These are phyloP conservation scores for Acrocyrtus sp. DNA, from an alignment of 2,888 invertebrate species.

Conservation along the genomic window DNA sequence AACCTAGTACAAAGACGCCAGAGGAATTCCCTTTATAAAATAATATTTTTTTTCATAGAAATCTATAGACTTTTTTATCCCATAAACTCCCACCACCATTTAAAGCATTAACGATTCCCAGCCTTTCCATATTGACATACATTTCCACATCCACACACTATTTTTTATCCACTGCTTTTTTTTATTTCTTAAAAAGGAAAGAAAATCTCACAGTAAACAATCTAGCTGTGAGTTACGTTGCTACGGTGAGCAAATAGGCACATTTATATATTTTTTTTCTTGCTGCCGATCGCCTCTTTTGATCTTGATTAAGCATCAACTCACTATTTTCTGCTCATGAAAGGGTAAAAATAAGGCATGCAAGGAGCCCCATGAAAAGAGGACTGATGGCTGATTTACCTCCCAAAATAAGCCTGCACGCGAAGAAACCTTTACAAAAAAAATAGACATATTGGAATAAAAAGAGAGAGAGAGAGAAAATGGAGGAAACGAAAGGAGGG, in stretches of 20 bases:
- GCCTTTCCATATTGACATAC: not conserved
- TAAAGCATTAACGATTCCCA: not conserved
- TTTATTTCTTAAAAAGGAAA: not conserved
- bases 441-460: not conserved
- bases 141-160: not conserved
- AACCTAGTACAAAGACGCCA: no score
- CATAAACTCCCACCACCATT: not conserved
- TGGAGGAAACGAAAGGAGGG: slow-evolving; percentile 8
- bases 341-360: slow-evolving; percentile 41
- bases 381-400: slow-evolving; percentile 55
- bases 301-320: slow-evolving; percentile 55
- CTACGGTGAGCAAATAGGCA: no score
- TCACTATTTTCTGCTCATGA: slow-evolving; percentile 39
- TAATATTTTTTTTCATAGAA: no score
- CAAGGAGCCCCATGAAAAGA: slow-evolving; percentile 41
- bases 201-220: slow-evolving; percentile 1
- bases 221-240: not conserved
- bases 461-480: not conserved
- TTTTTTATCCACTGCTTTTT: not conserved
- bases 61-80: no score
- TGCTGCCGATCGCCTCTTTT: slow-evolving; percentile 36
- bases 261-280: no score
- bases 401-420: slow-evolving; percentile 54
- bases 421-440: slow-evolving; percentile 51
- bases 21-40: no score